A percentile compares a stretch with the other conserved stretches of the same genome.
Conservation (phyloP, 2,888 invertebrate species). For the Cephus runcator region DNA sequence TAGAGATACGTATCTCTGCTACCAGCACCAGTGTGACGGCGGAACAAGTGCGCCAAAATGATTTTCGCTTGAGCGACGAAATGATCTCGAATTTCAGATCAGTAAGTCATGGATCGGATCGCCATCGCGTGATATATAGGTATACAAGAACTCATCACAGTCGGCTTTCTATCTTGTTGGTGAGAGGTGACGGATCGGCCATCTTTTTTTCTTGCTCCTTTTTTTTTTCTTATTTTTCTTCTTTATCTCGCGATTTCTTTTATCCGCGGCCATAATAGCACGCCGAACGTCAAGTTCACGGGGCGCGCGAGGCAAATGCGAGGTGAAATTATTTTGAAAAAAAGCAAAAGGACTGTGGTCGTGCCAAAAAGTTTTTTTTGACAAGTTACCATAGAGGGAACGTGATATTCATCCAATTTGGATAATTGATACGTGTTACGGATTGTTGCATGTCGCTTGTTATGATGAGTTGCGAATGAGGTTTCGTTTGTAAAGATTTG, state of each 20-base stretch:
- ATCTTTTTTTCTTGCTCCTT: background rate
- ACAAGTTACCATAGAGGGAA: background rate
- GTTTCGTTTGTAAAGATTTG: background rate
- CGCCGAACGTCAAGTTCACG: background rate
- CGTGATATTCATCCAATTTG: background rate
- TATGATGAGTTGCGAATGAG: background rate
- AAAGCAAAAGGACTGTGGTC: background rate
- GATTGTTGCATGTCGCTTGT: background rate
- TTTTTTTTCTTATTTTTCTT: background rate
- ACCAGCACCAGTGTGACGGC: background rate
- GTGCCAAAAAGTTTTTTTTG: background rate
- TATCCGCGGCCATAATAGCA: background rate
- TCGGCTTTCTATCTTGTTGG: constrained; percentile 4
- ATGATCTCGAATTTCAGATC: background rate
- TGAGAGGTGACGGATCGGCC: background rate
- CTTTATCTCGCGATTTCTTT: background rate
- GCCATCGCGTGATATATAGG: background rate
- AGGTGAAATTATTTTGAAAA: background rate
- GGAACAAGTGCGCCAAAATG: background rate
- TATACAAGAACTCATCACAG: background rate
- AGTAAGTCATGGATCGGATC: background rate
- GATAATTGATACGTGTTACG: background rate
- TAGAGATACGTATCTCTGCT: background rate
- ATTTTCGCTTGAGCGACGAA: background rate
- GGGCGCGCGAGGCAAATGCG: background rate